Evolutionary conservation across 2,888 invertebrate genomes (phyloP).

Genomic region (Argyresthia albistria): DNA sequence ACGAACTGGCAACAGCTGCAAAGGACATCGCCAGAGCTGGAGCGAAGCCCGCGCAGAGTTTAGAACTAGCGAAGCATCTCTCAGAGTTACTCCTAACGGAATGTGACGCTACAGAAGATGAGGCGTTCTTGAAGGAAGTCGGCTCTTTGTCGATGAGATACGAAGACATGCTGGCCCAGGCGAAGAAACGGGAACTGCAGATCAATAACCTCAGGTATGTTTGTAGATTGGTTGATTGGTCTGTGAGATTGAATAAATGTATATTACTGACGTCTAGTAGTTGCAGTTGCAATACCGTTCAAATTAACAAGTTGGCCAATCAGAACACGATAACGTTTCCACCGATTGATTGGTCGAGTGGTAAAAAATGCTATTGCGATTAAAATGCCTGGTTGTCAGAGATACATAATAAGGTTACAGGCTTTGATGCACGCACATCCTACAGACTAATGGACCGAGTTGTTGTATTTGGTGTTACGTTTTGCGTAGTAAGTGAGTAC

Average conservation of each 20-base stretch:
- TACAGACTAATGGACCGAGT: neutral
- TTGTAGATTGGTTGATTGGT: conserved; percentile 6
- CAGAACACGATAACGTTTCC: too few relatives aligned
- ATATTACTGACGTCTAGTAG: too few relatives aligned
- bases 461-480: neutral
- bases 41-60: conserved; percentile 83
- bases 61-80: conserved; percentile 87
- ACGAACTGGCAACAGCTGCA: conserved; percentile 74
- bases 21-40: conserved; percentile 83
- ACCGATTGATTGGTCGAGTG: too few relatives aligned
- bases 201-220: conserved; percentile 84
- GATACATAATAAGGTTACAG: too few relatives aligned
- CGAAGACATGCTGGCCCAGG: conserved; percentile 77
- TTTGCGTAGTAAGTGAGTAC: neutral
- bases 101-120: conserved; percentile 77
- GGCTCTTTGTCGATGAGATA: conserved; percentile 77
- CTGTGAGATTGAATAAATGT: too few relatives aligned
- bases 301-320: too few relatives aligned
- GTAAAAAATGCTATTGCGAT: too few relatives aligned
- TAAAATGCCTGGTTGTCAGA: too few relatives aligned
- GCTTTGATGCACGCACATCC: too few relatives aligned
- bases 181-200: conserved; percentile 82
- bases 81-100: conserved; percentile 82
- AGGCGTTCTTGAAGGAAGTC: conserved; percentile 77
- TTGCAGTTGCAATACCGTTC: too few relatives aligned